Base-by-base conservation (phyloP, 2,797 vertebrate genomes). In the Carapus acus region DNA sequence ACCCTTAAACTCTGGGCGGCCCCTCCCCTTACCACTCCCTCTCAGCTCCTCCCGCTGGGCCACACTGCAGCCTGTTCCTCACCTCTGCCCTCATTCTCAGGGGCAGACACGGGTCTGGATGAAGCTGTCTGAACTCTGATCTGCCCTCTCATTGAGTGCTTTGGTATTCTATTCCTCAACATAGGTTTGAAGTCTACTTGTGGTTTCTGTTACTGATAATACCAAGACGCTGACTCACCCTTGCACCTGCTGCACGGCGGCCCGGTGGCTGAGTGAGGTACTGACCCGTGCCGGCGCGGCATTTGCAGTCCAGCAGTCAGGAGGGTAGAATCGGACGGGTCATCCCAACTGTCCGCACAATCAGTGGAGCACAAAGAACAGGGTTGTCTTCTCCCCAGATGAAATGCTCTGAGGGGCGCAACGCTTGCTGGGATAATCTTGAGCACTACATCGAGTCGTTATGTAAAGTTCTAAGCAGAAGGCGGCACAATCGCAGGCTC, bases 241-340 rank as follows among this genome's bases (percentile, higher is more conserved):
- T 45, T 8, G 19, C 52, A 58, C 55, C 57, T 50, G 46, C 23
- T 24, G 52, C 47, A 65, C 56, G 57, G 40, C 48, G 68, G 49
- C 22, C 57, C 40, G 20, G 18, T 24, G 24, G 29, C 37, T 58
- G 34, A 46, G 23, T 31, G 19, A 41, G 3, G 42, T 23, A 52
- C 34, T 74, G 74, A 84, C 73, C 71, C 58, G 37, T 53, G 49
- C 52, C 65, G 67, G 57, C 52, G 55, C 69, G 64, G 62, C 78
- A 75, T 78, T 81, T 73, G 41, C 23, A 65, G 42, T 57, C 21
- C 33, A 57, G 43, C 36, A 51, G 34, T 62, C 43, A 49, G 16
- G 22, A 54, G 38, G 33, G 52, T 54, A 47, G 14, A 1, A 6
- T 45, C 43, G 14, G 44, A 42, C 19, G 17, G 17, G 34, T 21